These are phyloP conservation scores for Porites rus DNA, from an alignment of 92 coral and sea anemone genomes.

Conservation along the genomic window DNA sequence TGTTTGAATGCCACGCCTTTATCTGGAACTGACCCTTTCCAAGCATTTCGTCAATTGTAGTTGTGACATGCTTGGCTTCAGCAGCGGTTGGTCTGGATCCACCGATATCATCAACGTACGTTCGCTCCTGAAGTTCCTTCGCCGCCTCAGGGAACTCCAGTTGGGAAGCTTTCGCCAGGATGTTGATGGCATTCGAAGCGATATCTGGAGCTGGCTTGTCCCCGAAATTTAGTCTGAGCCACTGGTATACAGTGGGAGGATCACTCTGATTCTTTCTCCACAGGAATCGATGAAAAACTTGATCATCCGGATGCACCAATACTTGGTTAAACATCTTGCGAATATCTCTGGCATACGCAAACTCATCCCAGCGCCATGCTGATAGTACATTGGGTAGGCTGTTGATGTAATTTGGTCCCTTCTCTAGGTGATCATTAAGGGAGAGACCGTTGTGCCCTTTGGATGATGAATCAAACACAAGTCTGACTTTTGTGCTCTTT, in stretches of 20 bases:
- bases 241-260: conserved; percentile 30
- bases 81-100: conserved; percentile 49
- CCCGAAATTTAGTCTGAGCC: conserved; percentile 43
- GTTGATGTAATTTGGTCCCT: conserved; percentile 49
- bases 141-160: not conserved
- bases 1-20: conserved; percentile 60
- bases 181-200: conserved; percentile 52
- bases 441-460: conserved; percentile 51
- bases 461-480: conserved; percentile 60
- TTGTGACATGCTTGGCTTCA: conserved; percentile 39
- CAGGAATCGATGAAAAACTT: conserved; percentile 50
- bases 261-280: conserved; percentile 45
- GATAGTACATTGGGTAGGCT: conserved; percentile 35
- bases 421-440: conserved; percentile 66
- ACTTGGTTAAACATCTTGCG: too few relatives aligned
- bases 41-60: conserved; percentile 14
- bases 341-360: conserved; percentile 59
- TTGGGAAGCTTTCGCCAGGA: conserved; percentile 55
- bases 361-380: conserved; percentile 65
- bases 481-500: conserved; percentile 42
- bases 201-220: conserved; percentile 76
- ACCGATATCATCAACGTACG: not conserved
- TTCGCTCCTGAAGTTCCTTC: too few relatives aligned
- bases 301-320: too few relatives aligned
- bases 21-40: not conserved